Base-by-base conservation (phyloP, 2,888 invertebrate genomes). In the Heliconius sara region DNA sequence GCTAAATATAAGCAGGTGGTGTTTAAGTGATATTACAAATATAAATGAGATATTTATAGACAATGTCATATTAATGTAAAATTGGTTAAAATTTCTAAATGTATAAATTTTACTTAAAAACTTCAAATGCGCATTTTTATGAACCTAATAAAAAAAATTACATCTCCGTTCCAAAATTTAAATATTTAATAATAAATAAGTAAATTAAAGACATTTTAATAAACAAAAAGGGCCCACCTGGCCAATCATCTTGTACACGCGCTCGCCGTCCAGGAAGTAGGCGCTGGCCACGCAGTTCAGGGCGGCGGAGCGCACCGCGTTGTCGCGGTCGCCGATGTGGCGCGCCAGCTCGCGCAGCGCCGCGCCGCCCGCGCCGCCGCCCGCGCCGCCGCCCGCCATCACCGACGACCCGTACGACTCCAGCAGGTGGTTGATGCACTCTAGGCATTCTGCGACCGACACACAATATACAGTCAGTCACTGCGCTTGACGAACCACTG, bases 301-400 rank as follows among this genome's bases (percentile, higher is more conserved):
- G 0, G 99, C 99, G 0, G 99, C 99, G 89, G 98, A 99, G 72
- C 99, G 96, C 67, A 99, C 99, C 3, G 98, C 97, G 92, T 99
- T 99, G 91, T 99, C 99, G 43, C 99, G 95, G 93, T 99, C 99
- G 0, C 98, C 98, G 87, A 99, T 99, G 90, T 99, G 99, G 67
- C 97, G 97, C 0, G 99, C 99, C 27, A 99, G 97, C 92, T 98
- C 98, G 89, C 98, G 98, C 5, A 99, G 93, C 0, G 99, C 97
- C 1, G 96, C 96, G 43, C 96, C 96, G 2, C 96, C 97, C 97
- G 0, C 99, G 99, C 27, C 99, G 97, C 92, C 98, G 98, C 6
- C 99, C 93, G 0, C 99, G 97, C 2, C n/a, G 2, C n/a, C 39
- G 0, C 98, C 97, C 85, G 97, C 96, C 91, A 99, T 98, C 47